Conservation (phyloP, 2,888 invertebrate species). For the Pycnomerus fuliginosus region DNA sequence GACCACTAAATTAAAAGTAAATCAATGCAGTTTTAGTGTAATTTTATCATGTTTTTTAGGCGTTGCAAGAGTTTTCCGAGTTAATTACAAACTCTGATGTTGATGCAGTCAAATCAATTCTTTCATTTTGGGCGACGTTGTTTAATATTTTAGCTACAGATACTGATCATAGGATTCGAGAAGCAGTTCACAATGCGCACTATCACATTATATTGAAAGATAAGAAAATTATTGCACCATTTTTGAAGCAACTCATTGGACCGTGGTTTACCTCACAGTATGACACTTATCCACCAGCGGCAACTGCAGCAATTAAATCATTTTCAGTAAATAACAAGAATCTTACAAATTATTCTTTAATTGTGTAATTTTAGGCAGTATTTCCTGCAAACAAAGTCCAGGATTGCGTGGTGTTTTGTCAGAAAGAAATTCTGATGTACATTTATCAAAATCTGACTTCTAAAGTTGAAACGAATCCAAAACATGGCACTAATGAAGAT, state of each 20-base stretch:
- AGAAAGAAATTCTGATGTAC: conserved; percentile 73
- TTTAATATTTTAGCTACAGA: conserved; percentile 77
- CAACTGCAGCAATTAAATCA: conserved; percentile 66
- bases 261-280: conserved; percentile 84
- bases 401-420: conserved; percentile 81
- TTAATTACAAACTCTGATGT: conserved; percentile 65
- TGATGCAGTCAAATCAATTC: conserved; percentile 66
- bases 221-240: conserved; percentile 76
- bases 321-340: conserved; percentile 56
- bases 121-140: conserved; percentile 82
- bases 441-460: conserved; percentile 70
- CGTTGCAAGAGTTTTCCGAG: conserved; percentile 76
- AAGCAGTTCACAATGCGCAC: conserved; percentile 75
- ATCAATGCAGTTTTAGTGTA: neutral
- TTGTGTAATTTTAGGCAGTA: conserved; percentile 59
- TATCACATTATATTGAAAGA: conserved; percentile 65
- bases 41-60: conserved; percentile 54
- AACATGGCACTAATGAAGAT: conserved; percentile 62
- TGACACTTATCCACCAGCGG: conserved; percentile 84
- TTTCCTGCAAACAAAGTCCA: conserved; percentile 77
- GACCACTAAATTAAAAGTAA: conserved; percentile 84
- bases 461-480: conserved; percentile 57
- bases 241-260: conserved; percentile 74
- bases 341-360: neutral
- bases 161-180: conserved; percentile 79